Percentiles rank a stretch among this genome's conserved stretches.
Evolutionary conservation across 2,888 invertebrate genomes (phyloP).

Genomic region (Andrena marginata): DNA sequence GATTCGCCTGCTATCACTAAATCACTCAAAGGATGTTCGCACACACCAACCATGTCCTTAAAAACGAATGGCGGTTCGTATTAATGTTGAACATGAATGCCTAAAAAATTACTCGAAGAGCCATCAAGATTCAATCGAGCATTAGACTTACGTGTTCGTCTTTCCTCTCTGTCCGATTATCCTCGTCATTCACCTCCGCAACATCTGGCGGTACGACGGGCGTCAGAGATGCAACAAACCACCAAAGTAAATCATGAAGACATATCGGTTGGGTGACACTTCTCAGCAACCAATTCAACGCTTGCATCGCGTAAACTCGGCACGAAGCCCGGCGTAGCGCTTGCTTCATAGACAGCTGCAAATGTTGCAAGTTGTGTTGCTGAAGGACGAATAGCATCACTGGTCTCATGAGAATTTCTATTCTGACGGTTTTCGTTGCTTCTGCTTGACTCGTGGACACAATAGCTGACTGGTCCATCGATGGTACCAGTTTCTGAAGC

Average conservation of each 20-base stretch:
- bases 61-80: slow-evolving; percentile 3
- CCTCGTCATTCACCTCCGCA: slow-evolving; percentile 85
- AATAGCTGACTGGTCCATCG: slow-evolving; percentile 87
- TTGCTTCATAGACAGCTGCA: slow-evolving; percentile 95
- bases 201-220: slow-evolving; percentile 85
- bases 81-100: background rate
- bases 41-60: slow-evolving; percentile 87
- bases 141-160: slow-evolving; percentile 82
- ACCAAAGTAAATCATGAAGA: slow-evolving; percentile 98
- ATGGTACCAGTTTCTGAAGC: slow-evolving; percentile 92
- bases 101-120: no score
- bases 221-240: slow-evolving; percentile 95
- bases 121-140: no score
- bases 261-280: slow-evolving; percentile 96
- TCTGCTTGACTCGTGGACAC: slow-evolving; percentile 85
- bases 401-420: slow-evolving; percentile 91
- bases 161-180: slow-evolving; percentile 85
- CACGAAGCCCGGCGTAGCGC: slow-evolving; percentile 93
- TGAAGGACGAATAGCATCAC: slow-evolving; percentile 95
- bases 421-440: slow-evolving; percentile 85
- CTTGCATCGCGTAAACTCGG: slow-evolving; percentile 95
- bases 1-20: slow-evolving; percentile 91
- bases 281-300: slow-evolving; percentile 97
- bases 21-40: slow-evolving; percentile 93
- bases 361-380: slow-evolving; percentile 93